Evolutionary conservation across 2,888 invertebrate genomes (phyloP), one percentile per base, ranked within the genome.

Genomic region (Acronicta alni): DNA sequence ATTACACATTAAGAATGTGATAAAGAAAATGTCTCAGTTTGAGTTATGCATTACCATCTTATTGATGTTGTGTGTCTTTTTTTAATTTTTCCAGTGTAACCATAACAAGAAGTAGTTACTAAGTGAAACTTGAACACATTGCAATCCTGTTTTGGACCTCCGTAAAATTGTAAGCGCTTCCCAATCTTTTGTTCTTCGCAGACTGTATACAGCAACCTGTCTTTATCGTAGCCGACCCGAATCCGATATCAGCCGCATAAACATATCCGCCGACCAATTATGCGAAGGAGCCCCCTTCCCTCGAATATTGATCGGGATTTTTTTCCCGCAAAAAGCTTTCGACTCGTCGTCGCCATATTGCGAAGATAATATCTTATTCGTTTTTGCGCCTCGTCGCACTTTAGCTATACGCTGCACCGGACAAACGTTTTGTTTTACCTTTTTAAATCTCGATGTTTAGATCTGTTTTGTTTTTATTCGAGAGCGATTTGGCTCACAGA

Each of bases 231-330:
- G 65, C 70, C 69, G 68, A 69, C 77, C 72, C 69, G 69, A 83
- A 70, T 64, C 43, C 55, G 84, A 88, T 85, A 87, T 81, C 84
- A 80, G 83, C 78, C 82, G 85, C 83, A 89, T 87, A 86, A 87
- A 89, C 76, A 64, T 87, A 85, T 83, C 76, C 83, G 85, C 79
- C 84, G 73, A 88, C 91, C 91, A 91, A 91, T 92, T 92, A 90
- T 88, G 87, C 78, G 79, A 78, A 81, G 68, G 79, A 77, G 77
- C 82, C 76, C 81, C 83, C 81, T 81, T 81, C 69, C 83, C 75
- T 81, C 82, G 85, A 89, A 91, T 92, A 92, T 93, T 91, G 93
- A 92, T 91, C 91, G 85, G 79, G 84, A 86, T 86, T 89, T 91
- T 89, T 89, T 86, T 84, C 77, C 77, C 60, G 79, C 82, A 85